Evolutionary conservation across 2,888 invertebrate genomes (phyloP), one percentile per base, ranked within the genome.

Genomic region (Polydrusus pterygomalis): DNA sequence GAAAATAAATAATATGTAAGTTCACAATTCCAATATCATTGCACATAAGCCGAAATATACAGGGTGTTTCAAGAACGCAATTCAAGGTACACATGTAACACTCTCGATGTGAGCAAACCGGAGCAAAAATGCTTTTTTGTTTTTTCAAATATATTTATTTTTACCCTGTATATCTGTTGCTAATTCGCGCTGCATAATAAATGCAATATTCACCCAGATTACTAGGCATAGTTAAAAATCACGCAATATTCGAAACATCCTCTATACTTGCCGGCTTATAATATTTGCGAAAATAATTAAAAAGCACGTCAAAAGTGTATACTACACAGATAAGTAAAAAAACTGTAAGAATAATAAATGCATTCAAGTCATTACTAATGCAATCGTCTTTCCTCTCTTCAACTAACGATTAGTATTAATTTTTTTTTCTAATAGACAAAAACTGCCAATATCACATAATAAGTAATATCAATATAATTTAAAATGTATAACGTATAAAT

Each of bases 381-480:
- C 65, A 65, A 51, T 65, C 65, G 38, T 69, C 58, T 43, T 56
- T 58, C 5, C 11, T 69, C 68, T 45, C 58, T 56, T 54, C 11
- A 40, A 38, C 67, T 64, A 64, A 47, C 58, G 8, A 47, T 40
- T 49, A 40, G 13, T 51, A 38, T n/a, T n/a, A n/a, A n/a, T 18
- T 49, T 18, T 67, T 67, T 67, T 54, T n/a, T 58, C 34, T 47
- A 65, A 49, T 18, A 69, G 67, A 54, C 38, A 49, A 67, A 25
- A 51, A 67, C 51, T 18, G 67, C 67, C 18, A 13, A 54, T 67
- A 69, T 69, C 68, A 69, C 68, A 69, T 69, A 56, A 43, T 45
- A 69, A 45, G 40, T 58, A 69, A 69, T 69, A 69, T 58, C 45
- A 69, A 69, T 69, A 69, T 69, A 56, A 69, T 69, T 69, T 58